Base-by-base conservation (phyloP, 2,888 invertebrate genomes). In the Corythucha ciliata region DNA sequence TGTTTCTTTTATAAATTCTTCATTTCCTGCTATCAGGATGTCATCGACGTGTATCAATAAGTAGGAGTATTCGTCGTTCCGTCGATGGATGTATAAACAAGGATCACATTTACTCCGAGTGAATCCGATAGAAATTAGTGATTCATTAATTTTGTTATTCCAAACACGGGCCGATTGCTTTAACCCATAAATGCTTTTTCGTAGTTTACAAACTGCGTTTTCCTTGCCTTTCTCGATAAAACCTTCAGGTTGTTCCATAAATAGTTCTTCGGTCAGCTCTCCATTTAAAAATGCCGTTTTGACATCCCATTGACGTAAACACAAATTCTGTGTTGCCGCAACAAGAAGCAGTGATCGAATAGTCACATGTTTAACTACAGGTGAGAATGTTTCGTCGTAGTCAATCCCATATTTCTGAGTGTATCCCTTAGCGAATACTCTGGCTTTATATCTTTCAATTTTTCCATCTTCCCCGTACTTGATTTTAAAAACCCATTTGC, bases 231-330 rank as follows among this genome's bases (percentile, higher is more conserved):
- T 61, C 51, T 64, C 61, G 14, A 58, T 47, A 48, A 59, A 63
- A n/a, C 66, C 65, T 45, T 63, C 57, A 34, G 66, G 67, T 34
- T 65, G 64, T 24, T 60, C 48, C 64, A 65, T 64, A 36, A 60
- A 66, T 7, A 67, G 60, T 20, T 57, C 59, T 52, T 66, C 62
- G 6, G 61, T 55, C 2, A 66, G 48, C 3, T 62, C 55, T 4
- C 63, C 63, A 50, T 65, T 53, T 6, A 66, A 48, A 48, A 65
- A 65, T 0, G 64, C 64, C 25, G 63, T 65, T 52, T 61, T 61
- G 3, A 64, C 57, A 49, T 65, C 62, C 39, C 66, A 63, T 48
- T 64, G 63, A 12, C 45, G 20, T 1, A 63, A 14, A 2, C 55
- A 5, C 49, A 64, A 48, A 7, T 44, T 27, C 14, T 60, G 55